A percentile compares a stretch with the other conserved stretches of the same genome.
These are phyloP conservation scores for Eudorcas thomsonii DNA, from an alignment of 2,113 vertebrate genomes.

Conservation along the genomic window DNA sequence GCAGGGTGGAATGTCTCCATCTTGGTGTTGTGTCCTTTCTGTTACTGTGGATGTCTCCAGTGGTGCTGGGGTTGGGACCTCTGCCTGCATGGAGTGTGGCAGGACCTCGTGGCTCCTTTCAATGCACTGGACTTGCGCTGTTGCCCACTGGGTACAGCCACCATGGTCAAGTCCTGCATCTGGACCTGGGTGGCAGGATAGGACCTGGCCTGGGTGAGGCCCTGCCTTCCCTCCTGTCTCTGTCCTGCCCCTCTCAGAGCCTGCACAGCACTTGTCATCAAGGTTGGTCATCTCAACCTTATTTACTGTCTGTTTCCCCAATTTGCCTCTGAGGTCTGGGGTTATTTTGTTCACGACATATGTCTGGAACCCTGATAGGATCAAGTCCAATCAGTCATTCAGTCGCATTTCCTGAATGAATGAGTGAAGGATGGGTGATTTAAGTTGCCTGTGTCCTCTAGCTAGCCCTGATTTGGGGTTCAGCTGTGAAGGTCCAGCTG, in stretches of 20 bases:
- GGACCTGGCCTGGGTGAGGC: not conserved
- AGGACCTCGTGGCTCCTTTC: not conserved
- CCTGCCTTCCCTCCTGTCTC: not conserved
- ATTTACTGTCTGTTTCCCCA: not conserved
- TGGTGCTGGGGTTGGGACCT: not conserved
- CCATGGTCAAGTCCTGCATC: accelerated
- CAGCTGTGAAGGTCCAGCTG: not conserved
- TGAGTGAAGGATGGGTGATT: not conserved
- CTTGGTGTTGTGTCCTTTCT: not conserved
- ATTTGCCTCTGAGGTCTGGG: not conserved
- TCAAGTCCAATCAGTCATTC: accelerated
- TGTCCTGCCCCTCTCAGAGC: not conserved
- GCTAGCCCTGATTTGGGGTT: not conserved
- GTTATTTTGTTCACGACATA: accelerated
- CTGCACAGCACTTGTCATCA: not conserved
- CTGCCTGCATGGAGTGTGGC: not conserved
- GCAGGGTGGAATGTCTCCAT: not conserved
- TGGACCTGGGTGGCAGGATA: not conserved
- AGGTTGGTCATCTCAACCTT: not conserved
- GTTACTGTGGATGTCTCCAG: too few relatives aligned
- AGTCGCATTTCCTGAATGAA: not conserved
- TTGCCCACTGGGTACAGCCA: not conserved
- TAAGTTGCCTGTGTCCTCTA: not conserved
- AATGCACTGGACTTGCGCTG: not conserved
- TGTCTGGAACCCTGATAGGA: not conserved